phyloP scores from a whole-genome alignment of 2,888 invertebrate species.

The Pocota personata region DNA sequence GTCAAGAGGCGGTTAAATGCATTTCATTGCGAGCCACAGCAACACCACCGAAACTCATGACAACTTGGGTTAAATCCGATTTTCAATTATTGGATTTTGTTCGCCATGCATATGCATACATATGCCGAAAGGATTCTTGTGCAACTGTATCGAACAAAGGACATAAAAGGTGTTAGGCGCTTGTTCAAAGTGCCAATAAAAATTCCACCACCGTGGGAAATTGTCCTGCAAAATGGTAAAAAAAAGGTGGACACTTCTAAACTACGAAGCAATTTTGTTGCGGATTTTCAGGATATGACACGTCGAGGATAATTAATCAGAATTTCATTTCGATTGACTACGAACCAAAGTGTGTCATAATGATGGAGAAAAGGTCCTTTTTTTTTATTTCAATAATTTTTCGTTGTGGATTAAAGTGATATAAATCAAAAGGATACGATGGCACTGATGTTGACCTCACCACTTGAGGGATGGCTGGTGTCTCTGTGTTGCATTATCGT shows the following conservation, averaged over 20 bases:
- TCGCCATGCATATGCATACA: constrained; percentile 26
- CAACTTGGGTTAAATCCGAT: constrained; percentile 77
- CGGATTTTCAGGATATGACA: constrained; percentile 1
- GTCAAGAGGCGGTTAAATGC: constrained; percentile 45
- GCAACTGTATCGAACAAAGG: constrained; percentile 10
- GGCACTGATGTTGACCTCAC: constrained; percentile 12
- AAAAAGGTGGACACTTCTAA: constrained; percentile 1
- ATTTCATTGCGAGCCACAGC: constrained; percentile 49
- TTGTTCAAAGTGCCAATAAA: constrained; percentile 47
- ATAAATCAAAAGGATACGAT: constrained; percentile 52
- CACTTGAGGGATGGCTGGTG: constrained; percentile 19
- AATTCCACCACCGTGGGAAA: constrained; percentile 35
- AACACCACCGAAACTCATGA: constrained; percentile 58
- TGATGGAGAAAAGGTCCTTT: neutral
- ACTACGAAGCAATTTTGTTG: constrained; percentile 22
- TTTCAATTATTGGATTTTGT: constrained; percentile 80
- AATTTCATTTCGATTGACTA: neutral
- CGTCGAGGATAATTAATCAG: neutral
- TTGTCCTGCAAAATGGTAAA: constrained; percentile 7
- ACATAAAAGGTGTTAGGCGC: constrained; percentile 28
- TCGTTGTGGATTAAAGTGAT: neutral
- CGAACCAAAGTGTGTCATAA: neutral
- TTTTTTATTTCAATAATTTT: neutral
- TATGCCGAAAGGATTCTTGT: constrained; percentile 15
- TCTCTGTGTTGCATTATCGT: neutral